A percentile compares a stretch with the other conserved stretches of the same genome.
These are phyloP conservation scores for Palythoa grandiflora DNA, from an alignment of 92 coral and sea anemone genomes.

Conservation along the genomic window DNA sequence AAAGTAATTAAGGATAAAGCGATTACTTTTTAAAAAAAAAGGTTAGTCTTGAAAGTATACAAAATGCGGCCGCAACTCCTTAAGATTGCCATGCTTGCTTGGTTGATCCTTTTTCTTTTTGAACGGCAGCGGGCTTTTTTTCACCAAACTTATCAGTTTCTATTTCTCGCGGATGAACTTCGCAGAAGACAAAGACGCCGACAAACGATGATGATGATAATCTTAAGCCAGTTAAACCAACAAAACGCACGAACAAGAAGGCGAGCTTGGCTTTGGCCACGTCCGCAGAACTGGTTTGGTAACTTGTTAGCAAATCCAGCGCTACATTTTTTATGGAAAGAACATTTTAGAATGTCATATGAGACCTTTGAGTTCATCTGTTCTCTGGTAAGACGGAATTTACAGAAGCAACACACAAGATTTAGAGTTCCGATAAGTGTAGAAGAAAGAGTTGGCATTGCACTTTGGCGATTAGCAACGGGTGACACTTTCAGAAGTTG, in stretches of 20 bases:
- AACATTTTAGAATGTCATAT: slow-evolving; percentile 24
- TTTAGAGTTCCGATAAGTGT: slow-evolving; percentile 60
- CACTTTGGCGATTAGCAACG: slow-evolving; percentile 56
- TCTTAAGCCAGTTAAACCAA: slow-evolving; percentile 1
- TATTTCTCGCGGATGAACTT: neutral
- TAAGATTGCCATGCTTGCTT: neutral
- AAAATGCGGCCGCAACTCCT: too few relatives aligned
- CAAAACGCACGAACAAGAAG: too few relatives aligned
- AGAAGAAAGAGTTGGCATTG: slow-evolving; percentile 53
- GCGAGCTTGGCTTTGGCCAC: too few relatives aligned
- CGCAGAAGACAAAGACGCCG: neutral
- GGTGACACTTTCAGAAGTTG: slow-evolving; percentile 49
- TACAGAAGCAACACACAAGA: slow-evolving; percentile 57
- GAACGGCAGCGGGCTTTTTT: slow-evolving; percentile 1
- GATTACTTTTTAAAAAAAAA: neutral
- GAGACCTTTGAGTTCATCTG: slow-evolving; percentile 27
- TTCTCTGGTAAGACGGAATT: slow-evolving; percentile 22
- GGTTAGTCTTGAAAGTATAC: neutral
- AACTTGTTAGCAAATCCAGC: slow-evolving; percentile 34
- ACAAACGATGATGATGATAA: slow-evolving; percentile 2
- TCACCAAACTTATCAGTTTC: neutral
- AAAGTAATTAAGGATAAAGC: slow-evolving; percentile 21
- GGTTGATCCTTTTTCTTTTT: slow-evolving; percentile 6
- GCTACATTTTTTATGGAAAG: slow-evolving; percentile 30
- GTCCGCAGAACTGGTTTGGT: too few relatives aligned